Conservation (phyloP, 2,888 invertebrate genomes). For the Temnothorax ravouxi region DNA sequence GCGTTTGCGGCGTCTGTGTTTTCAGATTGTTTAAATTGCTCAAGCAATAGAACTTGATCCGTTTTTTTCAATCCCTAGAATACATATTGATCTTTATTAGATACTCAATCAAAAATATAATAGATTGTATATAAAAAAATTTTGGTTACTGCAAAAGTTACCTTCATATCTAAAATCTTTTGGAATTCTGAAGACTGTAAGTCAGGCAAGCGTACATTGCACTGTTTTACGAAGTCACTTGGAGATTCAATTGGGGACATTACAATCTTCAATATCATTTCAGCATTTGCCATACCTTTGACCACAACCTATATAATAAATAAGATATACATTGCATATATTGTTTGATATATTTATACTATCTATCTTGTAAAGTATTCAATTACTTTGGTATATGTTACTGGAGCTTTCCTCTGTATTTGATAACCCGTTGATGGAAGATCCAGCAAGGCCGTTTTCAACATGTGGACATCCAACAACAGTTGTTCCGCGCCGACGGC, state of each 20-base stretch:
- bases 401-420: conserved; percentile 95
- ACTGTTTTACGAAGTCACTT: conserved; percentile 95
- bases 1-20: conserved; percentile 71
- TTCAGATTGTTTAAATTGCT: conserved; percentile 87
- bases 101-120: conserved; percentile 10
- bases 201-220: conserved; percentile 95
- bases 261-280: conserved; percentile 99
- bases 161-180: conserved; percentile 98
- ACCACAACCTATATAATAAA: conserved; percentile 89
- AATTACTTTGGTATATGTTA: conserved; percentile 92
- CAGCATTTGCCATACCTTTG: conserved; percentile 98
- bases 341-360: background rate
- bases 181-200: conserved; percentile 96
- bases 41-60: conserved; percentile 88
- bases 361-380: conserved; percentile 83
- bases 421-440: conserved; percentile 97
- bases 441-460: conserved; percentile 97
- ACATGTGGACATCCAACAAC: conserved; percentile 96
- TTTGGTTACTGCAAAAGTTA: conserved; percentile 65
- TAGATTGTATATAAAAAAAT: background rate
- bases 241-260: conserved; percentile 96
- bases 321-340: conserved; percentile 70
- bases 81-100: conserved; percentile 19
- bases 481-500: conserved; percentile 97
- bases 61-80: conserved; percentile 82